phyloP scores from a whole-genome alignment of 2,888 invertebrate genomes.

The Lasioglossum lativentre region DNA sequence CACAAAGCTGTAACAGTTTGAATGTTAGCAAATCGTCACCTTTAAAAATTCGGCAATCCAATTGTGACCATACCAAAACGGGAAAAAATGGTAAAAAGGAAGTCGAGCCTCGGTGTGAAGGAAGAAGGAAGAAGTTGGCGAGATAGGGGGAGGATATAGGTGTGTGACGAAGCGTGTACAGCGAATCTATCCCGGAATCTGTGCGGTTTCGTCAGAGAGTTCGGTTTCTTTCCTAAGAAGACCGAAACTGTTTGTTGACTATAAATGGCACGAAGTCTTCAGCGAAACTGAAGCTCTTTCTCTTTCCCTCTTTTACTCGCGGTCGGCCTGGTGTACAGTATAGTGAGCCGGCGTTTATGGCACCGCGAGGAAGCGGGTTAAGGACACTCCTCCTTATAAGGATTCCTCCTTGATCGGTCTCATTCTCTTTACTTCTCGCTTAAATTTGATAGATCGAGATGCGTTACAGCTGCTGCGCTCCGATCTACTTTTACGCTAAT shows the following conservation, averaged over 20 bases:
- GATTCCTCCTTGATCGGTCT: constrained; percentile 78
- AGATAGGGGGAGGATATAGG: neutral
- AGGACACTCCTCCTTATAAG: constrained; percentile 84
- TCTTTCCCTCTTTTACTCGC: constrained; percentile 48
- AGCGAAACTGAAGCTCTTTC: constrained; percentile 48
- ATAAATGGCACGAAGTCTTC: constrained; percentile 78
- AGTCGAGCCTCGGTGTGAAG: neutral
- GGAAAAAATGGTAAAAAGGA: neutral
- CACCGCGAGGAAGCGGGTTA: constrained; percentile 81
- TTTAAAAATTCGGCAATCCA: neutral
- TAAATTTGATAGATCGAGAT: constrained; percentile 36
- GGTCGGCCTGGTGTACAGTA: constrained; percentile 25
- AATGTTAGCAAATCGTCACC: neutral
- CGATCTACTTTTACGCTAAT: neutral
- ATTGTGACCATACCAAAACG: neutral
- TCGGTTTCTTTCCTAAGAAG: constrained; percentile 61
- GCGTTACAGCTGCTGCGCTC: neutral
- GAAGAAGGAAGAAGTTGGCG: neutral
- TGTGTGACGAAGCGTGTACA: constrained; percentile 26
- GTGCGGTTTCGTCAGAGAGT: constrained; percentile 65
- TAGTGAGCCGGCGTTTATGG: constrained; percentile 63
- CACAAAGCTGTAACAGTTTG: neutral
- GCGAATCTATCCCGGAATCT: constrained; percentile 54
- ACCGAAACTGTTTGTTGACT: constrained; percentile 70
- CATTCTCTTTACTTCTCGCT: constrained; percentile 54